These are phyloP conservation scores for Pycnonotus jocosus DNA, from an alignment of 2,113 vertebrate species.

Conservation along the genomic window DNA sequence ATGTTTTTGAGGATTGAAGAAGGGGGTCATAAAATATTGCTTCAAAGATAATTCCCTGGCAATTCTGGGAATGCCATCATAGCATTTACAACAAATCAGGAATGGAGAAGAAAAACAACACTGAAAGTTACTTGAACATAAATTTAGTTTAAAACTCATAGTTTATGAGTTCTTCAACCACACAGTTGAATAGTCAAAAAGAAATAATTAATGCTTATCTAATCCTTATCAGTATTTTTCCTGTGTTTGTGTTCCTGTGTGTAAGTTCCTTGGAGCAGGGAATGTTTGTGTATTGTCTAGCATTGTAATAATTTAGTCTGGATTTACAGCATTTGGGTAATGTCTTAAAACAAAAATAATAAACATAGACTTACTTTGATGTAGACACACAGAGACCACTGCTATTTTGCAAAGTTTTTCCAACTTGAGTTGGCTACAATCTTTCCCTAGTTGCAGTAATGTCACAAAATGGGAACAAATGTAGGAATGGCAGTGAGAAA, in stretches of 20 bases:
- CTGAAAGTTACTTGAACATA: conserved; percentile 34
- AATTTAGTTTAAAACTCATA: conserved; percentile 37
- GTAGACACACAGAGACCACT: neutral
- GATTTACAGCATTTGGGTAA: conserved; percentile 36
- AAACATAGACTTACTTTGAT: conserved; percentile 27
- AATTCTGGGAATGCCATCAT: conserved; percentile 43
- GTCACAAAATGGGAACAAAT: neutral
- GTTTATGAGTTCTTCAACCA: conserved; percentile 16
- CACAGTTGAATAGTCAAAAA: neutral
- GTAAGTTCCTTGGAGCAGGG: conserved; percentile 21
- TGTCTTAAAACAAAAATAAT: conserved; percentile 47
- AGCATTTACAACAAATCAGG: conserved; percentile 41
- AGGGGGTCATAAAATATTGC: conserved; percentile 36
- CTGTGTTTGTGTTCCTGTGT: conserved; percentile 26
- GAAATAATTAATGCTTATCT: conserved; percentile 38
- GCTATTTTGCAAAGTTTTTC: neutral
- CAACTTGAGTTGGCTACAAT: neutral
- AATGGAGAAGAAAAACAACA: conserved; percentile 35
- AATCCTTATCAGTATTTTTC: conserved; percentile 23
- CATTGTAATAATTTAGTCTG: conserved; percentile 46
- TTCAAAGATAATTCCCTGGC: conserved; percentile 30
- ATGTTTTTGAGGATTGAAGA: conserved; percentile 48
- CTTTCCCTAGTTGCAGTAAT: neutral
- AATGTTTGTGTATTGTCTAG: conserved; percentile 55
- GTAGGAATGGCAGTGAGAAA: neutral